These are phyloP conservation scores for Drosophila malerkotliana DNA, from an alignment of 1,140 invertebrate genomes.

Conservation along the genomic window DNA sequence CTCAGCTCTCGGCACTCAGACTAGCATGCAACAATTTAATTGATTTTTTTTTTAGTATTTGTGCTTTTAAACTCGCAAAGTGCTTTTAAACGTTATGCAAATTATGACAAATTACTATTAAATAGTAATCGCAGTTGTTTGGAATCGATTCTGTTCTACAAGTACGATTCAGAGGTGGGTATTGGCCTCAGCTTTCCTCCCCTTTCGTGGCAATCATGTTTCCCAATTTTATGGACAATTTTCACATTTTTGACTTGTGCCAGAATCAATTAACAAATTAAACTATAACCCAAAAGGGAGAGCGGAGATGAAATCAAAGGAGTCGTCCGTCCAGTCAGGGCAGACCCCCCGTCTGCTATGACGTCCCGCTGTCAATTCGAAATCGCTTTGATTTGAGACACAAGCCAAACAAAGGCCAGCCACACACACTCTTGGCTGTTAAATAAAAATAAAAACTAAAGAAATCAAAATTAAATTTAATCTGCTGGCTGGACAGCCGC, in stretches of 20 bases:
- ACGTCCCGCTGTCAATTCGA: slow-evolving; percentile 68
- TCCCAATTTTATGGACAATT: slow-evolving; percentile 61
- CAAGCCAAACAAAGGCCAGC: slow-evolving; percentile 54
- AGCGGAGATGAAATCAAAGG: slow-evolving; percentile 38
- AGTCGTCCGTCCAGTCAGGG: slow-evolving; percentile 9
- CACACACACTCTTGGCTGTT: slow-evolving; percentile 6
- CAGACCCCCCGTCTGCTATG: slow-evolving; percentile 46
- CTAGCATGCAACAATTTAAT: slow-evolving; percentile 65
- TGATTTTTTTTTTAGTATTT: slow-evolving; percentile 58
- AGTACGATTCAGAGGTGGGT: too few species aligned
- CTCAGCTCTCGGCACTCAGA: neutral
- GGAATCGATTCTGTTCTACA: slow-evolving; percentile 54
- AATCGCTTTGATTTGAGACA: slow-evolving; percentile 71
- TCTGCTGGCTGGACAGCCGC: slow-evolving; percentile 37
- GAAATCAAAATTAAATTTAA: slow-evolving; percentile 43
- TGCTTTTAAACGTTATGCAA: slow-evolving; percentile 76
- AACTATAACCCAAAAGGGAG: slow-evolving; percentile 27
- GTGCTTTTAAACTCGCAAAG: slow-evolving; percentile 54
- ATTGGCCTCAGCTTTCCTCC: too few species aligned
- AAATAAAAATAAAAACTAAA: slow-evolving; percentile 24
- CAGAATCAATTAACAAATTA: slow-evolving; percentile 68
- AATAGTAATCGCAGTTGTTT: slow-evolving; percentile 62
- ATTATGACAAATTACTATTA: slow-evolving; percentile 80
- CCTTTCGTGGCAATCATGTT: slow-evolving; percentile 24
- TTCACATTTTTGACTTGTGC: slow-evolving; percentile 60